Conservation (phyloP, 2,113 vertebrate genomes). For the Nestor notabilis region DNA sequence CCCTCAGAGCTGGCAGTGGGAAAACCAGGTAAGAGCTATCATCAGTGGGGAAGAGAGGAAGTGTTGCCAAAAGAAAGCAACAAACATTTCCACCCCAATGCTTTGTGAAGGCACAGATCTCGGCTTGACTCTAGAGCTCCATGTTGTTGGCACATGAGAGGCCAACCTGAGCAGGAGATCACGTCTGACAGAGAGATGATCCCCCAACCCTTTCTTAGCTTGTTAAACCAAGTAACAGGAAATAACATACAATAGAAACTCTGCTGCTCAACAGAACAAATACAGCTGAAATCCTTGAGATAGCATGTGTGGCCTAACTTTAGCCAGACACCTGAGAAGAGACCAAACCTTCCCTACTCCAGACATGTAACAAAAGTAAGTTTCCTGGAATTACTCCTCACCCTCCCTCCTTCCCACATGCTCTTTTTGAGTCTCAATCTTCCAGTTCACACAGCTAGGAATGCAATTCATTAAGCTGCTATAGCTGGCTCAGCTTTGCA, state of each 20-base stretch:
- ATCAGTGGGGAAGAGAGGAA: not conserved
- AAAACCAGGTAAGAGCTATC: not conserved
- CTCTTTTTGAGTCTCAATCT: not conserved
- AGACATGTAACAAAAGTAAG: not conserved
- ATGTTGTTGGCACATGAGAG: not conserved
- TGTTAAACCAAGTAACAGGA: not conserved
- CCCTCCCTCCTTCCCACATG: not conserved
- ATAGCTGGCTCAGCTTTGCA: constrained; percentile 4
- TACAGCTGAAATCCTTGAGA: not conserved
- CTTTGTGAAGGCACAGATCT: not conserved
- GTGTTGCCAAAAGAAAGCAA: not conserved
- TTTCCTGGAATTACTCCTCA: not conserved
- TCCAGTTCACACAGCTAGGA: not conserved
- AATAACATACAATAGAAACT: not conserved
- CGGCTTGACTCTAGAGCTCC: not conserved
- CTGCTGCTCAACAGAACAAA: not conserved
- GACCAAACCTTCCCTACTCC: not conserved
- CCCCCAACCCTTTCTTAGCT: not conserved
- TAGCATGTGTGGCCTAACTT: not conserved
- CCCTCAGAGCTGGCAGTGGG: not conserved
- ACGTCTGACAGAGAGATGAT: not conserved
- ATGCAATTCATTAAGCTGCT: constrained; percentile 24
- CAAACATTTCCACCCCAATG: not conserved
- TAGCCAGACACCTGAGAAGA: not conserved
- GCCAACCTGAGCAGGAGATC: not conserved